Conservation (phyloP, 2,797 vertebrate genomes). For the Phoxinus dragarum region DNA sequence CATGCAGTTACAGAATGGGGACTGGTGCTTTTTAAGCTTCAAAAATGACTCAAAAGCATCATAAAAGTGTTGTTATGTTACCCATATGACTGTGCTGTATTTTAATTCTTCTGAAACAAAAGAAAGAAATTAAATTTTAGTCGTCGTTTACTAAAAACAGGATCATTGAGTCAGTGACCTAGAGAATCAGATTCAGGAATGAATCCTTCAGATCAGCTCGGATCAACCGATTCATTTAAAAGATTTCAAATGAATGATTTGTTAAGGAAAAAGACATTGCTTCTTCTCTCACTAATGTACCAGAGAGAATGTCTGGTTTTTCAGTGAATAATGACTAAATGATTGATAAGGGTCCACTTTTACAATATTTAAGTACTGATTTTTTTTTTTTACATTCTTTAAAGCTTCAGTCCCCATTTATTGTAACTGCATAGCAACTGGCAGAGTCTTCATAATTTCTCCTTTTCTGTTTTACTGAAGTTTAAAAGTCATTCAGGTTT, state of each 20-base stretch:
- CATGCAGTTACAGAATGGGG: too few species aligned
- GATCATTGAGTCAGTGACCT: background rate
- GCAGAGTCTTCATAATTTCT: background rate
- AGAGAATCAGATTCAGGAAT: background rate
- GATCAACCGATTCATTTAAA: background rate
- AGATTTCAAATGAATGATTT: background rate
- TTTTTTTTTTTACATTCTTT: background rate
- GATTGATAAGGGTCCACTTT: background rate
- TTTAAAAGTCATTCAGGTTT: background rate
- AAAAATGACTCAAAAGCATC: background rate
- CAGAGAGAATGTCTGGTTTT: background rate
- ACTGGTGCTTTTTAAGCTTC: background rate
- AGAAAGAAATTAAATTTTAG: background rate
- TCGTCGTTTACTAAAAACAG: background rate
- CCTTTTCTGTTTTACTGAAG: background rate
- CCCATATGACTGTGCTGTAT: background rate
- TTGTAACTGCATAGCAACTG: background rate
- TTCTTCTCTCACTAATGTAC: background rate
- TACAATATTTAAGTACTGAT: background rate
- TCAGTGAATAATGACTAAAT: background rate
- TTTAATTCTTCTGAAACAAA: background rate
- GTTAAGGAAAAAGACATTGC: background rate
- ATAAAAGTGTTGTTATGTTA: background rate
- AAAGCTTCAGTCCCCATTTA: background rate
- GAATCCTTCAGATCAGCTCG: background rate